Percentiles rank a stretch among this genome's conserved stretches.
phyloP scores from a whole-genome alignment of 2,888 invertebrate genomes.

The Rhingia rostrata region DNA sequence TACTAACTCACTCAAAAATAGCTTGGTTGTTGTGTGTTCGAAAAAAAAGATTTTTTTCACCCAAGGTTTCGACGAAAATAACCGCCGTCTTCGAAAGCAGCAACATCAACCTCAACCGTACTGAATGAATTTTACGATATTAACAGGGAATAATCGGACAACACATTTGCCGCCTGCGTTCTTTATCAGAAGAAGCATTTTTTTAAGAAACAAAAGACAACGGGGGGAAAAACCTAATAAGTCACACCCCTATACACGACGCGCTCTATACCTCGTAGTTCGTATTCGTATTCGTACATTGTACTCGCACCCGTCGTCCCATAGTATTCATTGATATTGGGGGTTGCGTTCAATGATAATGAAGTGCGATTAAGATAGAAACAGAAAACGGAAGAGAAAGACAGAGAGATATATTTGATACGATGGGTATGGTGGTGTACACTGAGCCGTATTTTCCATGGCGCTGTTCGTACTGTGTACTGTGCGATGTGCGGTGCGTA shows the following conservation, averaged over 20 bases:
- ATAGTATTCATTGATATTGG: slow-evolving; percentile 55
- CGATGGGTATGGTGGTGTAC: slow-evolving; percentile 28
- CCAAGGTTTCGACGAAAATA: slow-evolving; percentile 69
- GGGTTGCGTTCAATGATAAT: slow-evolving; percentile 65
- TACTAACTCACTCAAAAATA: slow-evolving; percentile 66
- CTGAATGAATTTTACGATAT: slow-evolving; percentile 73
- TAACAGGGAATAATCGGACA: slow-evolving; percentile 66
- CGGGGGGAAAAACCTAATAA: slow-evolving; percentile 69
- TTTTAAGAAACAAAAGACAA: slow-evolving; percentile 61
- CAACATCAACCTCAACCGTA: slow-evolving; percentile 68
- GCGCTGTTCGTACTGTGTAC: neutral
- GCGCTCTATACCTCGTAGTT: slow-evolving; percentile 5
- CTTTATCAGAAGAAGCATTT: slow-evolving; percentile 55
- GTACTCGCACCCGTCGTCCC: too few species aligned
- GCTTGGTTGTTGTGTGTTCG: slow-evolving; percentile 48
- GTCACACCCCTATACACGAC: slow-evolving; percentile 67
- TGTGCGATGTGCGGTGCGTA: slow-evolving; percentile 32
- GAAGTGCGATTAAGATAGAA: slow-evolving; percentile 65
- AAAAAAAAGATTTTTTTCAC: slow-evolving; percentile 60
- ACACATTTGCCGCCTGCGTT: slow-evolving; percentile 65
- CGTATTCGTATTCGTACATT: too few species aligned
- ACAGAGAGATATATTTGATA: slow-evolving; percentile 41
- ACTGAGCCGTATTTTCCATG: slow-evolving; percentile 14
- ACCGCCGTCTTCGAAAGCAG: slow-evolving; percentile 70
- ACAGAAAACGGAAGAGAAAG: slow-evolving; percentile 59